Base-by-base conservation (phyloP, 2,888 invertebrate species). In the Mesorhabditis belari region DNA sequence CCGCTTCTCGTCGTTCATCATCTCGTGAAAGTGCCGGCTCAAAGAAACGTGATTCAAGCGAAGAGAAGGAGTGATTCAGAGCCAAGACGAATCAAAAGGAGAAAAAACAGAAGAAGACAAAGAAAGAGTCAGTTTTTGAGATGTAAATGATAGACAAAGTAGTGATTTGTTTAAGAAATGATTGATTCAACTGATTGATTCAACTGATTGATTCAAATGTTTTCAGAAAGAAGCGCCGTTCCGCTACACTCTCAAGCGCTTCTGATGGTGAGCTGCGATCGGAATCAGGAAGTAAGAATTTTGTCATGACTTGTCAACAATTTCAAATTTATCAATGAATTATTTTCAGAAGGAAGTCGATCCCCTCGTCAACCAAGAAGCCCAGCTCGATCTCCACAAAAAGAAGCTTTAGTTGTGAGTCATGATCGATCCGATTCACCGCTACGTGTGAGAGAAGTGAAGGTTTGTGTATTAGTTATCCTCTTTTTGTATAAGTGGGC, bases 81-180 rank as follows among this genome's bases (percentile, higher is more conserved):
- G n/a, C n/a, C 44, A 35, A 35, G 44, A 35, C 12, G 2, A 35
- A 29, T 9, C 28, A 26, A 12, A 53, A 57, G 21, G 51, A 57
- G 23, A 12, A n/a, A n/a, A n/a, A n/a, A n/a, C 58, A 55, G 57
- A 60, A 54, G 21, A 54, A 29, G 55, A 21, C 5, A 6, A 60
- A 53, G 49, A 49, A 55, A 49, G 56, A 56, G 9, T 5, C 53
- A 4, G 35, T 60, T 21, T 55, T 58, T 17, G 61, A 56, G 49
- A 53, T 25, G 21, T 29, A 57, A 44, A 44, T 26, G n/a, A 17
- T 35, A 9, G 44, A 35, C 44, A 35, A 35, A 35, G n/a, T 35
- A n/a, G n/a, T n/a, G n/a, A n/a, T n/a, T n/a, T n/a, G n/a, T n/a
- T n/a, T n/a, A n/a, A n/a, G n/a, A n/a, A n/a, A n/a, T n/a, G n/a